phyloP scores from a whole-genome alignment of 2,888 invertebrate genomes.

The Branchipolynoe longqiensis region DNA sequence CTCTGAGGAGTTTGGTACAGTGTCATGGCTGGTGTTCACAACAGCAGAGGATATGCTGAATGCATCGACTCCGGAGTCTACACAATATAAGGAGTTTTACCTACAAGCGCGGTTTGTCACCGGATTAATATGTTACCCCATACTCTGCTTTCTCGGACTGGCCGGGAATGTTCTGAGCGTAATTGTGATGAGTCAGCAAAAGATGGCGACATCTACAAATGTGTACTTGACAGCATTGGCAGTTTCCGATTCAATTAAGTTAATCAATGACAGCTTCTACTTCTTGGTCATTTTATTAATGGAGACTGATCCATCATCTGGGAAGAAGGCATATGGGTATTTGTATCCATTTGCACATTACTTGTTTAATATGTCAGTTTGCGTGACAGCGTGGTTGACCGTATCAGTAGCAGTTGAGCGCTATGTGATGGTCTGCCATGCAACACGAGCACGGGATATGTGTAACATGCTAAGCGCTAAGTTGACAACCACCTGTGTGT shows the following conservation, averaged over 20 bases:
- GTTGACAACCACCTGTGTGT: slow-evolving; percentile 13
- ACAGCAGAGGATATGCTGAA: not conserved
- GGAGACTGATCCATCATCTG: slow-evolving; percentile 60
- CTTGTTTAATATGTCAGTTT: slow-evolving; percentile 70
- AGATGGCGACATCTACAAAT: slow-evolving; percentile 68
- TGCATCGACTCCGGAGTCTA: not conserved
- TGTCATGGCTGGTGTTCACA: slow-evolving; percentile 21
- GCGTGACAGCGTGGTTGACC: slow-evolving; percentile 70
- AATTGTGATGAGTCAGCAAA: slow-evolving; percentile 66
- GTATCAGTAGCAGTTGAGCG: slow-evolving; percentile 68
- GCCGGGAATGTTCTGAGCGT: slow-evolving; percentile 68
- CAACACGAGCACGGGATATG: slow-evolving; percentile 59
- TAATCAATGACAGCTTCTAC: slow-evolving; percentile 69
- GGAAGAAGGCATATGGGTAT: slow-evolving; percentile 63
- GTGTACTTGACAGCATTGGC: slow-evolving; percentile 68
- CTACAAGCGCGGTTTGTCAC: slow-evolving; percentile 65
- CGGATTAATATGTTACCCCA: slow-evolving; percentile 66
- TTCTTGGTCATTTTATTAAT: slow-evolving; percentile 67
- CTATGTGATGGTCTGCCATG: slow-evolving; percentile 67
- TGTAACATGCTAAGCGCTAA: slow-evolving; percentile 57
- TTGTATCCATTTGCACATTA: slow-evolving; percentile 70
- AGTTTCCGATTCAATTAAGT: slow-evolving; percentile 68
- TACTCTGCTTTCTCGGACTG: slow-evolving; percentile 68
- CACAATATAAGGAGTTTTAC: slow-evolving; percentile 61
- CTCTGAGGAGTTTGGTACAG: not conserved